These are phyloP conservation scores for Xerus rutilus DNA, from an alignment of 2,797 vertebrate species.

Conservation along the genomic window DNA sequence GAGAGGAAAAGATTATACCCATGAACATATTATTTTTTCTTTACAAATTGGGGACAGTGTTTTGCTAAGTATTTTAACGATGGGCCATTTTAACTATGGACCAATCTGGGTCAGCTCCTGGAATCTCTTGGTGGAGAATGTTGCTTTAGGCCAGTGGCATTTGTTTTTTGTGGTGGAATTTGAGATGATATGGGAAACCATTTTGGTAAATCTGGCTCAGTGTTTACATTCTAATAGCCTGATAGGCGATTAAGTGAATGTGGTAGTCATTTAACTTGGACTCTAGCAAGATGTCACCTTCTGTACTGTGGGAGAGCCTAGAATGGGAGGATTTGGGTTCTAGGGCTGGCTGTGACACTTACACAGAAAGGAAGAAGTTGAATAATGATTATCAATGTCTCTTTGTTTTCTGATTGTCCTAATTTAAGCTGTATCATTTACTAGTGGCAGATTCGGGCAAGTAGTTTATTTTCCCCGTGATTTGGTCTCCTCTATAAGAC, in stretches of 20 bases:
- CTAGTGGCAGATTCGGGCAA: neutral
- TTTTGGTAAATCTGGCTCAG: neutral
- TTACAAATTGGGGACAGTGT: neutral
- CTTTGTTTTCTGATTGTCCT: neutral
- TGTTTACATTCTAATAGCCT: neutral
- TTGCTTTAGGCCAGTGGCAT: neutral
- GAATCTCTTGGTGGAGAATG: neutral
- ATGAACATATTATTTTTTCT: neutral
- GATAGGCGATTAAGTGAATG: neutral
- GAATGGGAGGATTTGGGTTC: neutral
- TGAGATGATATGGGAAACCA: neutral
- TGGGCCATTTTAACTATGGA: neutral
- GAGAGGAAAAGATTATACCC: neutral
- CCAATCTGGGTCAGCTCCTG: neutral
- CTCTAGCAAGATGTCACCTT: neutral
- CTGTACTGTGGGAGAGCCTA: neutral
- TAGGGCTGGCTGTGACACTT: neutral
- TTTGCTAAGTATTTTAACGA: neutral
- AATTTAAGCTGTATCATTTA: neutral
- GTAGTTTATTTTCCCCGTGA: conserved; percentile 54
- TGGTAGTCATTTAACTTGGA: neutral
- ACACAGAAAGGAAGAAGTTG: neutral
- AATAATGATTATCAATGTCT: neutral
- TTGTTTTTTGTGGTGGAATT: conserved; percentile 2
- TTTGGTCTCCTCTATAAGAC: conserved; percentile 54